Conservation (phyloP, 2,113 vertebrate species). For the Malurus melanocephalus region DNA sequence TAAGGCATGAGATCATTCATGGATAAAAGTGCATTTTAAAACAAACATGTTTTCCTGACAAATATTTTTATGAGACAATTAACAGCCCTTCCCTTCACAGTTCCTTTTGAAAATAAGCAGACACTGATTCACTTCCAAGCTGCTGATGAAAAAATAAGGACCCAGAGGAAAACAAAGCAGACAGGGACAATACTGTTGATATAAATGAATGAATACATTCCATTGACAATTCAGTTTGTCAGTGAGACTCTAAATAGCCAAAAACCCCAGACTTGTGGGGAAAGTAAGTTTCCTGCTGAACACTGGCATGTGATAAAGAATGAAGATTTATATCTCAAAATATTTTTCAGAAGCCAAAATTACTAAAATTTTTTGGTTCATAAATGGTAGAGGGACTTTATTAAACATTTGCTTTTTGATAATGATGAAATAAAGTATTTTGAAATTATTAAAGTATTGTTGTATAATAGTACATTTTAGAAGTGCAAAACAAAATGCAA, state of each 20-base stretch:
- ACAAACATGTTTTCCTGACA: constrained; percentile 22
- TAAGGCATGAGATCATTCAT: neutral
- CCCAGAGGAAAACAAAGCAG: constrained; percentile 58
- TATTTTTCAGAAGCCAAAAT: neutral
- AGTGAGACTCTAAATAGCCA: constrained; percentile 18
- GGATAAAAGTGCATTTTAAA: constrained; percentile 26
- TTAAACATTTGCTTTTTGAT: neutral
- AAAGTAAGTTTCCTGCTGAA: constrained; percentile 21
- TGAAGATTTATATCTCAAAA: neutral
- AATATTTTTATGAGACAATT: constrained; percentile 35
- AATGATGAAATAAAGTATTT: neutral
- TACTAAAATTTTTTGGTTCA: neutral
- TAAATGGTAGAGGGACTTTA: neutral
- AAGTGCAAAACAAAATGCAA: neutral
- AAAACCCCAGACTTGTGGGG: neutral
- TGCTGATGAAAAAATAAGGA: constrained; percentile 37
- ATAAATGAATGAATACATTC: constrained; percentile 50
- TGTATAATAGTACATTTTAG: neutral
- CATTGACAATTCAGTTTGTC: constrained; percentile 46
- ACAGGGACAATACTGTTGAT: constrained; percentile 51
- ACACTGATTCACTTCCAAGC: constrained; percentile 45
- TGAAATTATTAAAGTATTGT: neutral
- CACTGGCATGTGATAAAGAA: neutral
- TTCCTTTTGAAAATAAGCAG: constrained; percentile 56
- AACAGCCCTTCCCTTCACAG: constrained; percentile 28